These are phyloP conservation scores for Germaria angustata DNA, from an alignment of 2,888 invertebrate species.

Conservation along the genomic window DNA sequence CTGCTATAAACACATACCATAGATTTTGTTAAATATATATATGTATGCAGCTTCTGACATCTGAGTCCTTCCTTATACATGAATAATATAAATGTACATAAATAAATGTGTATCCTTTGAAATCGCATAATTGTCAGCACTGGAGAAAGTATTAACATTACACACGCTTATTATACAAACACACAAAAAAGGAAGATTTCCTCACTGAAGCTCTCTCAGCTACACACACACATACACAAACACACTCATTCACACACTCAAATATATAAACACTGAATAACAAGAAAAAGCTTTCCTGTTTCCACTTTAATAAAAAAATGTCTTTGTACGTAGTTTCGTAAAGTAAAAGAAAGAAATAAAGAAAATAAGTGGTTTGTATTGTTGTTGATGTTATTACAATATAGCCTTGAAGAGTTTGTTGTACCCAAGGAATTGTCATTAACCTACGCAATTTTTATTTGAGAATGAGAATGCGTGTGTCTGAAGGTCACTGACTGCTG, in stretches of 20 bases:
- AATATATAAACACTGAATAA: neutral
- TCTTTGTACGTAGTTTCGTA: neutral
- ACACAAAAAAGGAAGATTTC: neutral
- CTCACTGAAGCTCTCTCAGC: neutral
- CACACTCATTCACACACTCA: neutral
- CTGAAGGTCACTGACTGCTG: constrained; percentile 59
- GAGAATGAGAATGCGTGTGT: constrained; percentile 10
- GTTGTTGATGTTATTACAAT: constrained; percentile 2
- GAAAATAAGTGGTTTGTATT: neutral
- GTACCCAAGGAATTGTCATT: constrained; percentile 36
- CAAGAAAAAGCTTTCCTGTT: constrained; percentile 29
- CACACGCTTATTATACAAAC: neutral
- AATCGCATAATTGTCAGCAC: neutral
- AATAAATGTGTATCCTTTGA: no score
- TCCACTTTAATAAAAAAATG: neutral
- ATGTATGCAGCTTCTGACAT: no score
- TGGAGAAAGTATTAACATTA: no score
- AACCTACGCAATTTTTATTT: constrained; percentile 44
- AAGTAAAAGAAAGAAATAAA: no score
- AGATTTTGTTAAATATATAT: no score
- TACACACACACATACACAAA: neutral
- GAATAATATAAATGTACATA: no score
- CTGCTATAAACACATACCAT: no score
- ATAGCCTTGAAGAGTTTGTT: constrained; percentile 17
- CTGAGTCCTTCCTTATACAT: no score